Percentiles rank a stretch among this genome's conserved stretches.
Conservation (phyloP, 2,113 vertebrate genomes). For the Pomatorhinus ruficollis region DNA sequence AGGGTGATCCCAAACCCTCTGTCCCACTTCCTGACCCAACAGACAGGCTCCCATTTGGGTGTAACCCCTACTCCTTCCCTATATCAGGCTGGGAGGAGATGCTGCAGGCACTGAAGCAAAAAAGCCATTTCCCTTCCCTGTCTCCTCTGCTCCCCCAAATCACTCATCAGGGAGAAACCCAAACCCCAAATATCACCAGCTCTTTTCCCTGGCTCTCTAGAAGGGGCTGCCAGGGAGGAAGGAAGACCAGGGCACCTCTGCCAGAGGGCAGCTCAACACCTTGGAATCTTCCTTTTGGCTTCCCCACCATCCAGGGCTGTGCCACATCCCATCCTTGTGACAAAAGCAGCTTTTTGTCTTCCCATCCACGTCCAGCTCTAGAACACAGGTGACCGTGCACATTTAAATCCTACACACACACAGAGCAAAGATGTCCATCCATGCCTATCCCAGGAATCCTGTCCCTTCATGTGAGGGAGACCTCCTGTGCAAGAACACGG, state of each 20-base stretch:
- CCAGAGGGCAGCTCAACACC: background rate
- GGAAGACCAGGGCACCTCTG: background rate
- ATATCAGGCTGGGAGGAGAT: background rate
- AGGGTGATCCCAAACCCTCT: background rate
- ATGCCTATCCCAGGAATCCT: rapidly evolving
- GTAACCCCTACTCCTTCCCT: rapidly evolving
- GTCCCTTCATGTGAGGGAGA: rapidly evolving
- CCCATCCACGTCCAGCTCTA: rapidly evolving
- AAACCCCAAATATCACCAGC: background rate
- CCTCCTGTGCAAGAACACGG: rapidly evolving
- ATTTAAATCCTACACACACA: background rate
- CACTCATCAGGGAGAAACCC: background rate
- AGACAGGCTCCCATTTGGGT: background rate
- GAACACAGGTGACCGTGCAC: rapidly evolving
- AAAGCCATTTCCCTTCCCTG: background rate
- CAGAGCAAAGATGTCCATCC: background rate
- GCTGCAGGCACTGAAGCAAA: background rate
- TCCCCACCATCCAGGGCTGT: background rate
- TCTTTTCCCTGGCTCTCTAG: background rate
- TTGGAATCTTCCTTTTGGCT: background rate
- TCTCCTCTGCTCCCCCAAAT: background rate
- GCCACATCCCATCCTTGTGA: background rate
- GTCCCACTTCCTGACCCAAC: rapidly evolving
- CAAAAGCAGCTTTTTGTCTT: background rate
- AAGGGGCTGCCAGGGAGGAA: background rate